Evolutionary conservation across 2,113 vertebrate species (phyloP), one percentile per base, ranked within the genome.

Genomic region (Ailuropoda melanoleuca): DNA sequence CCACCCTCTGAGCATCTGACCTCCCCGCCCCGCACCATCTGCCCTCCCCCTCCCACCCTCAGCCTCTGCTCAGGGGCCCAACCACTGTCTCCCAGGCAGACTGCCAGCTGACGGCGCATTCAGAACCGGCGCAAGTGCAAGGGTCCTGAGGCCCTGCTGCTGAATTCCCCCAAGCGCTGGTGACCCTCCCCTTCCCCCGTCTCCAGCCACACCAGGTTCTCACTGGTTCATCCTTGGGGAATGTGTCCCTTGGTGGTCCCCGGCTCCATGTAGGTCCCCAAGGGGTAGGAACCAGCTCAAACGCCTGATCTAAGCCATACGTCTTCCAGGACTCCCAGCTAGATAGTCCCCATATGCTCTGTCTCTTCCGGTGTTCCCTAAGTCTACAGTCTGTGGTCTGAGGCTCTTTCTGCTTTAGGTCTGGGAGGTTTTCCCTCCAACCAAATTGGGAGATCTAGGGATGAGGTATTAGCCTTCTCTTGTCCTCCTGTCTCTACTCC

Each of bases 51-150:
- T 77, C 3, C 1, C 2, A 1, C 29, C 58, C 80, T 66, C 4
- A 1, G 39, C 80, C 18, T 53, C 77, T 70, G 39, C 66, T 66
- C 72, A 43, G 43, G 43, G 43, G 43, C 74, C 48, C 2, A 24
- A 62, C 77, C 31, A 43, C 66, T 50, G 82, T n/a, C 83, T 88
- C 82, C 80, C 64, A 83, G 86, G 34, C 50, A 75, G 24, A 93
- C 29, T 87, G 90, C 60, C n/a, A 72, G 70, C 46, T n/a, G 77
- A 78, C 13, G 55, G 58, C 26, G 0, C 93, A 15, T 88, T 88
- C 66, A 74, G 83, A 93, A 87, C 31, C 6, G 74, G 78, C 15
- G 0, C 77, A 56, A 84, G 43, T 66, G 62, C 31, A 66, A 66
- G 62, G 6, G 6, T 9, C 53, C 55, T 23, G 62, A 74, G 50